Base-by-base conservation (phyloP, 2,888 invertebrate genomes). In the Cephus runcator region DNA sequence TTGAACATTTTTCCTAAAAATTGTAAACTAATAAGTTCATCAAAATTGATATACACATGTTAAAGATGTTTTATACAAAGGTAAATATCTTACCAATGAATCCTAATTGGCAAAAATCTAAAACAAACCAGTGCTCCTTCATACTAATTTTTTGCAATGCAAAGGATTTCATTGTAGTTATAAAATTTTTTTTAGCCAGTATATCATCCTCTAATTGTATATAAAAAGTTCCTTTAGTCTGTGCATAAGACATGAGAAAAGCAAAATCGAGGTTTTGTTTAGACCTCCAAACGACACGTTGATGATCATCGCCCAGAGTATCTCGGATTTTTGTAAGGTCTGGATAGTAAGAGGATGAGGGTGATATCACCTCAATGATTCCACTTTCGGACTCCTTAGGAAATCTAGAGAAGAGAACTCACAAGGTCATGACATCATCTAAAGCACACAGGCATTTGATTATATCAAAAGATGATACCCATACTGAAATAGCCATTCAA, bases 191-290 rank as follows among this genome's bases (percentile, higher is more conserved):
- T 89, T 97, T 97, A 0, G 98, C 96, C 56, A 98, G 92, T 76
- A 99, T 97, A 89, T 99, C 98, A 89, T 99, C 98, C 92, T 99
- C 98, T 12, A 99, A 92, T 93, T 98, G 97, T 31, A 98, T 94
- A 90, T 98, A 99, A 91, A 96, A 98, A 0, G 95, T 95, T 79
- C 96, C 98, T 89, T 96, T 96, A 0, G 96, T 94, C 87, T 97
- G 96, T 0, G 97, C 96, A 88, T 98, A 98, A 79, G 98, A 95
- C 98, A 99, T 99, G 23, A 99, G 93, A 91, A 96, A 99, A 0
- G 98, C 96, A 88, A 96, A 97, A 90, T 99, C 98, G 78, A 98
- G 92, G 90, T 98, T 98, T 91, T 99, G 98, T 88, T 99, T 99
- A 4, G 98, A 97, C 76, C 98, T 93, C 98, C 98, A 99, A 77